phyloP scores from a whole-genome alignment of 2,113 vertebrate species.

The Limnothrissa miodon region DNA sequence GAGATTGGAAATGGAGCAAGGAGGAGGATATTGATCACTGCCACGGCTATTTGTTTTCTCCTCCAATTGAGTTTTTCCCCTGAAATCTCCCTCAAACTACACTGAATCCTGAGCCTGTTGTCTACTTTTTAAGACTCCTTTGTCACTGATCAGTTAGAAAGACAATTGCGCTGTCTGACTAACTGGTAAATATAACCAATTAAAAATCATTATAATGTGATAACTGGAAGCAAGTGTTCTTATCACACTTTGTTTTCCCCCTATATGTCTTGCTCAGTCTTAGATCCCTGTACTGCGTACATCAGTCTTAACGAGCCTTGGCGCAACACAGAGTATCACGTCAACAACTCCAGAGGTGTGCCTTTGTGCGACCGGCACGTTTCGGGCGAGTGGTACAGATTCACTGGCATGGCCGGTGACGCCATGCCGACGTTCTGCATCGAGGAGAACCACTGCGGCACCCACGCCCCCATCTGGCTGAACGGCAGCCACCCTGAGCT shows the following conservation, averaged over 20 bases:
- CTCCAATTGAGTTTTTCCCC: conserved; percentile 37
- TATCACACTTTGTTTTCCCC: conserved; percentile 22
- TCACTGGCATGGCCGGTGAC: conserved; percentile 94
- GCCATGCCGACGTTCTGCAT: conserved; percentile 99
- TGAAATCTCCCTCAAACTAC: conserved; percentile 42
- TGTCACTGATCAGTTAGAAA: neutral
- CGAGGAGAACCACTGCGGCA: conserved; percentile 91
- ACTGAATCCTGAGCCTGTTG: conserved; percentile 24
- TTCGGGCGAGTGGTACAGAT: conserved; percentile 93
- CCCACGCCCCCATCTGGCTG: conserved; percentile 93
- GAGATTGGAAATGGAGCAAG: neutral
- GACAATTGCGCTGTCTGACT: neutral
- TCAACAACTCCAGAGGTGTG: conserved; percentile 77
- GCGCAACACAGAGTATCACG: conserved; percentile 89
- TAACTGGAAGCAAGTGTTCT: no score
- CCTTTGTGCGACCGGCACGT: conserved; percentile 85
- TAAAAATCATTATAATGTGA: neutral
- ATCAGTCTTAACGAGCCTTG: conserved; percentile 94
- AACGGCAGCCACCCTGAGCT: conserved; percentile 86
- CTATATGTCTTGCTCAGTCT: conserved; percentile 57
- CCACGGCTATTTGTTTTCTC: conserved; percentile 51
- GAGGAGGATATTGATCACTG: conserved; percentile 49
- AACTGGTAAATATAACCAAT: neutral
- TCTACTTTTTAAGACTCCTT: neutral
- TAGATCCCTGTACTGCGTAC: conserved; percentile 93